Conservation (phyloP, 2,113 vertebrate species). For the Labrus mixtus region DNA sequence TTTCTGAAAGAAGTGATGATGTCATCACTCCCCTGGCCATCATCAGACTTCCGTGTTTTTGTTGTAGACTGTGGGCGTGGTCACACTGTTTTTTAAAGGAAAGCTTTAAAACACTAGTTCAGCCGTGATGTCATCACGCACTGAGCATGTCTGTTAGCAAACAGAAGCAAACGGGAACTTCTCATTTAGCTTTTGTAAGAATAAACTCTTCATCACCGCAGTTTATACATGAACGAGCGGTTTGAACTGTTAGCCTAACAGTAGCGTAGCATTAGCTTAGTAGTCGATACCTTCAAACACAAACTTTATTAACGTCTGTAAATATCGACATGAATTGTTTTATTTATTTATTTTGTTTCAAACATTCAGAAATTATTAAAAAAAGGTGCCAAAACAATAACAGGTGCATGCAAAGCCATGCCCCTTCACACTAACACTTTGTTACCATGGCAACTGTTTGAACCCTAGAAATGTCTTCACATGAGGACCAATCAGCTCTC, state of each 20-base stretch:
- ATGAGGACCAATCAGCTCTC: conserved; percentile 32
- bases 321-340: too few relatives aligned
- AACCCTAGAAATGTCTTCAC: conserved; percentile 1
- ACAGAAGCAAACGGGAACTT: background rate
- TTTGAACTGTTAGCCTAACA: too few relatives aligned
- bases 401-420: background rate
- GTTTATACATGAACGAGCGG: too few relatives aligned
- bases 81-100: background rate
- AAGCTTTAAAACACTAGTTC: background rate
- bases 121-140: background rate
- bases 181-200: background rate
- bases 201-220: background rate
- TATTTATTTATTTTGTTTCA: too few relatives aligned
- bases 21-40: background rate
- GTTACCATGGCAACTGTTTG: conserved; percentile 27
- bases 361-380: background rate
- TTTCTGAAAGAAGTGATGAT: background rate
- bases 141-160: background rate
- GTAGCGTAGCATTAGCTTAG: too few relatives aligned
- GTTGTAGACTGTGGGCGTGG: background rate
- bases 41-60: too few relatives aligned
- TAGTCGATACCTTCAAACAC: too few relatives aligned
- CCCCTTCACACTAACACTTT: background rate
- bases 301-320: too few relatives aligned
- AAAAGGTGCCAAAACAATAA: background rate